Evolutionary conservation across 2,113 vertebrate species (phyloP), one percentile per base, ranked within the genome.

Genomic region (Gambusia holbrooki): DNA sequence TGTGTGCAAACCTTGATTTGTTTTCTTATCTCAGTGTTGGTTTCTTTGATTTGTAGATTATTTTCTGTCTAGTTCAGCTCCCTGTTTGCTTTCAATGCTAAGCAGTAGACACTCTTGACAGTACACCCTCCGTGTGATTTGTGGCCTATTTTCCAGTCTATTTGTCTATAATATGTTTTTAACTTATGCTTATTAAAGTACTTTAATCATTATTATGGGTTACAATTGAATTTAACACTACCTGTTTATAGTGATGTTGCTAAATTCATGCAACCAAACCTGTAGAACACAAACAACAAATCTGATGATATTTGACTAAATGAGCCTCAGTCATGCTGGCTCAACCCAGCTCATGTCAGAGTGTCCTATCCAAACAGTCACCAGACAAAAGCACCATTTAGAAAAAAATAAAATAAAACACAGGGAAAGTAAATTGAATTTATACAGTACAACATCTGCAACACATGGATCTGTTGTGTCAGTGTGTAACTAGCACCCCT

Each of bases 401-500:
- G 0, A 37, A 37, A 11, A 37, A 37, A 33, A 45, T 30, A 25
- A 74, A 37, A 22, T n/a, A n/a, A 6, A 22, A 27, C 22, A 30
- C 12, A 14, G 45, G 22, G 25, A 42, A 62, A 30, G 4, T n/a
- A 83, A 84, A 84, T 71, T 73, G 62, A 76, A 82, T 84, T 73
- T 71, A 54, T 65, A 35, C 62, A 32, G 74, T 62, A 25, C 71
- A 67, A 81, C 37, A 79, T 81, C 74, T 83, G 81, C 66, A 54
- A 25, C 72, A 75, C 69, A 71, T 64, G 71, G 79, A 82, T 75
- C 74, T 83, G 83, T 84, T 82, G 81, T 86, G 90, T 30, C 71
- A 88, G 66, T 76, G 78, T 77, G 84, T 84, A 58, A 81, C 77
- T 66, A 68, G 79, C 65, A 66, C 71, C 71, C 89, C 82, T 84